Percentiles rank a stretch among this genome's conserved stretches.
Conservation (phyloP, 2,888 invertebrate species). For the Tinea pellionella region DNA sequence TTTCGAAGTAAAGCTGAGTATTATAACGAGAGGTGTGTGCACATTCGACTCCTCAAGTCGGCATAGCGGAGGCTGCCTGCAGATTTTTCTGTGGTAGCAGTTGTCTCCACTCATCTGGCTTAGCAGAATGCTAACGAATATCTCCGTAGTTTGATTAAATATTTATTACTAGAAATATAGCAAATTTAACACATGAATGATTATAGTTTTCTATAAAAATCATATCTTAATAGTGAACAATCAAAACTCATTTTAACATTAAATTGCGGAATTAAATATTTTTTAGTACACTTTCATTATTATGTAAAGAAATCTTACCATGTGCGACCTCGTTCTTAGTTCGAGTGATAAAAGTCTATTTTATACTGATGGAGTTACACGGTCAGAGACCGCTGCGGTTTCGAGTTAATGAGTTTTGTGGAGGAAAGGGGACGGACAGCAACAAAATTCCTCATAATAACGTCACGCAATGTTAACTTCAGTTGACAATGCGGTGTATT, state of each 20-base stretch:
- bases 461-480: slow-evolving; percentile 1
- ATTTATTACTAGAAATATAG: too few relatives aligned
- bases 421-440: background rate
- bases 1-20: too few relatives aligned
- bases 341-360: background rate
- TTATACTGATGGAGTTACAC: background rate
- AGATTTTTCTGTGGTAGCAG: too few relatives aligned
- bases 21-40: too few relatives aligned
- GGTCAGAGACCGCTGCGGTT: background rate
- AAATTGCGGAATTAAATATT: background rate
- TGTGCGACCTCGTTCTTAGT: background rate
- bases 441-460: background rate
- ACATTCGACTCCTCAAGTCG: too few relatives aligned
- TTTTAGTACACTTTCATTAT: background rate
- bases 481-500: background rate
- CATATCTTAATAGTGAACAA: background rate
- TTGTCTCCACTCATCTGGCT: too few relatives aligned
- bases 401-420: background rate
- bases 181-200: too few relatives aligned
- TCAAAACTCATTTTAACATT: background rate
- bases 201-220: too few relatives aligned
- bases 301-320: background rate
- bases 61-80: too few relatives aligned
- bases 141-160: too few relatives aligned
- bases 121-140: too few relatives aligned